These are phyloP conservation scores for Drosophila ezoana DNA, from an alignment of 2,888 invertebrate species.

Conservation along the genomic window DNA sequence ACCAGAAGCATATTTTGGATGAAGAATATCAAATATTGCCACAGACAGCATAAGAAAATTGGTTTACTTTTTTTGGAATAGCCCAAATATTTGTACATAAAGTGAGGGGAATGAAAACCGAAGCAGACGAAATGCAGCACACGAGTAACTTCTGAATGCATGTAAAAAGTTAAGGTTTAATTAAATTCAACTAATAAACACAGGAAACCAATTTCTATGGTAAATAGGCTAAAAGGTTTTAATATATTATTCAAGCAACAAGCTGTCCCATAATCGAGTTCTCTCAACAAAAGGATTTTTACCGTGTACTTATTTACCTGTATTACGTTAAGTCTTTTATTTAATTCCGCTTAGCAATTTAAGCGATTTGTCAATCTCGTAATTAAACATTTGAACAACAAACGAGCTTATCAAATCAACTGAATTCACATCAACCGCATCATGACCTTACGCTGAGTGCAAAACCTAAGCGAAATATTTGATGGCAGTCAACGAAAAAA, in stretches of 20 bases:
- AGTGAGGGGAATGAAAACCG: neutral
- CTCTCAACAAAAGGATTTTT: neutral
- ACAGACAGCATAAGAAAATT: neutral
- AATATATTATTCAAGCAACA: neutral
- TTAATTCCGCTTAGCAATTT: neutral
- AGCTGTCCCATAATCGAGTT: neutral
- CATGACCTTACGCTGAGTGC: conserved; percentile 49
- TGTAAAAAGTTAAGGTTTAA: too few species aligned
- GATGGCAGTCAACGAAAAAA: neutral
- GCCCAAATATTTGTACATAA: neutral
- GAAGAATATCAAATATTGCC: neutral
- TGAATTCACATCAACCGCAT: conserved; percentile 43
- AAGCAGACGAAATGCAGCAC: neutral
- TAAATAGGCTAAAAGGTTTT: neutral
- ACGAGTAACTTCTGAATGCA: too few species aligned
- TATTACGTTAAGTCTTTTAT: conserved; percentile 2
- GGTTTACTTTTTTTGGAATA: neutral
- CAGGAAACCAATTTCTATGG: too few species aligned
- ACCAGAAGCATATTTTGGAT: neutral
- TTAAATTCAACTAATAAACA: too few species aligned
- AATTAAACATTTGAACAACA: conserved; percentile 38
- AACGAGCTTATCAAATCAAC: conserved; percentile 55
- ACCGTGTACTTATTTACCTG: too few species aligned
- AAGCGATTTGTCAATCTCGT: conserved; percentile 44
- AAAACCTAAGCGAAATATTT: conserved; percentile 27